phyloP scores from a whole-genome alignment of 2,888 invertebrate genomes.

The Agapostemon virescens region DNA sequence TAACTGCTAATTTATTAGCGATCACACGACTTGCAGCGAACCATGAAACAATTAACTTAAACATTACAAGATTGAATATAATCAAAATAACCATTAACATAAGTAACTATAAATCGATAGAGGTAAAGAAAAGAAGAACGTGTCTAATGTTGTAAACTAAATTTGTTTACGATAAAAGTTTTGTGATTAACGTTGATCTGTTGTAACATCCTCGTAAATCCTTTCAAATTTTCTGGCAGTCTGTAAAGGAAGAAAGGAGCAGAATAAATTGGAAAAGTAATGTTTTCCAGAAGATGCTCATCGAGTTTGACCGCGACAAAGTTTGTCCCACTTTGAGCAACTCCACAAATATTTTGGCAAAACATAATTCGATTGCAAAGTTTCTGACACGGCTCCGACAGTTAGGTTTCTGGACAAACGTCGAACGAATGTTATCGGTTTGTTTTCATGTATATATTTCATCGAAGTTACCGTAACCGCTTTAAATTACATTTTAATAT shows the following conservation, averaged over 20 bases:
- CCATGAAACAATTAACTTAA: no score
- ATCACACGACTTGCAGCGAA: no score
- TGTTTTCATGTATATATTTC: slow-evolving; percentile 7
- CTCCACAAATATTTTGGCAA: slow-evolving; percentile 22
- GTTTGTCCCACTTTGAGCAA: slow-evolving; percentile 19
- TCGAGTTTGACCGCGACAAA: slow-evolving; percentile 1
- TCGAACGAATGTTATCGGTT: slow-evolving; percentile 1
- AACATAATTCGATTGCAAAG: slow-evolving; percentile 6
- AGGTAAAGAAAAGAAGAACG: neutral
- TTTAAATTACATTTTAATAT: neutral
- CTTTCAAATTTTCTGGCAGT: neutral
- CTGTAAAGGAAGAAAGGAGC: neutral
- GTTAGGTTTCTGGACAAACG: neutral
- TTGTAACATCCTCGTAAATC: neutral
- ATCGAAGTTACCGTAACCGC: neutral
- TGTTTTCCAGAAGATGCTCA: slow-evolving; percentile 28
- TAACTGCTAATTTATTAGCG: no score
- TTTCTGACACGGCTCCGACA: neutral
- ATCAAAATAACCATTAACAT: no score
- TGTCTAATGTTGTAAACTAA: neutral
- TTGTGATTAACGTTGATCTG: slow-evolving; percentile 11
- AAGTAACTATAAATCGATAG: neutral
- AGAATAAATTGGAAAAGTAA: slow-evolving; percentile 22
- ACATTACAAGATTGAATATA: no score
- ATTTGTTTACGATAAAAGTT: neutral